A percentile compares a stretch with the other conserved stretches of the same genome.
Evolutionary conservation across 2,888 invertebrate genomes (phyloP).

Genomic region (Cataglyphis altisquamis): DNA sequence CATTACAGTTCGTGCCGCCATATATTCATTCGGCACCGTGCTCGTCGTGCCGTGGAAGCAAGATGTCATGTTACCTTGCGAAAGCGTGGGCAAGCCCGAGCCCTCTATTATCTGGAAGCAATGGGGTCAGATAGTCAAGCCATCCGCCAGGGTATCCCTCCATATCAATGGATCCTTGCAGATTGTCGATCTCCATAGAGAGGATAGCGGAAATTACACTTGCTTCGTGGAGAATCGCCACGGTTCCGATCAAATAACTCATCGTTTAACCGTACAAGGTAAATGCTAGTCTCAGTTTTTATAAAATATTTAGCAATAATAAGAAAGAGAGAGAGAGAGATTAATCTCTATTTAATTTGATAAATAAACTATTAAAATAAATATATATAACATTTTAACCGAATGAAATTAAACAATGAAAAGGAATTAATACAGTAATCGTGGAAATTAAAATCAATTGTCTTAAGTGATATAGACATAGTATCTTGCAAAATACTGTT

Average conservation of each 20-base stretch:
- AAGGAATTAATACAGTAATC: too few relatives aligned
- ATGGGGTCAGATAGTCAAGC: constrained; percentile 91
- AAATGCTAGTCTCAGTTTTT: constrained; percentile 12
- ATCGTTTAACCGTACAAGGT: constrained; percentile 89
- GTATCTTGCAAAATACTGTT: too few relatives aligned
- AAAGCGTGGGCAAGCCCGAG: constrained; percentile 93
- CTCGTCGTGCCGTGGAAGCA: constrained; percentile 93
- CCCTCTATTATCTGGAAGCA: constrained; percentile 93
- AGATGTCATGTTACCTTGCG: constrained; percentile 93
- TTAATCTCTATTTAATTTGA: neutral
- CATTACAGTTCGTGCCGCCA: constrained; percentile 85
- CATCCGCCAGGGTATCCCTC: constrained; percentile 90
- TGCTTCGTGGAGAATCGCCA: constrained; percentile 94
- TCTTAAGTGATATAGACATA: neutral
- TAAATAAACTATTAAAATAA: neutral
- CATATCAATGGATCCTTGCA: constrained; percentile 91
- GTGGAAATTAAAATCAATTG: neutral
- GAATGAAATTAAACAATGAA: neutral
- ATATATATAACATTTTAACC: neutral
- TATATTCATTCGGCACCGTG: constrained; percentile 85
- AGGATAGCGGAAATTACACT: constrained; percentile 96
- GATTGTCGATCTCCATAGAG: constrained; percentile 92
- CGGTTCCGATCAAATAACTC: constrained; percentile 94
- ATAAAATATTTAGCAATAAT: neutral
- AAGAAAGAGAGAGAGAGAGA: neutral